phyloP scores from a whole-genome alignment of 2,797 vertebrate genomes.

The Erethizon dorsatum region DNA sequence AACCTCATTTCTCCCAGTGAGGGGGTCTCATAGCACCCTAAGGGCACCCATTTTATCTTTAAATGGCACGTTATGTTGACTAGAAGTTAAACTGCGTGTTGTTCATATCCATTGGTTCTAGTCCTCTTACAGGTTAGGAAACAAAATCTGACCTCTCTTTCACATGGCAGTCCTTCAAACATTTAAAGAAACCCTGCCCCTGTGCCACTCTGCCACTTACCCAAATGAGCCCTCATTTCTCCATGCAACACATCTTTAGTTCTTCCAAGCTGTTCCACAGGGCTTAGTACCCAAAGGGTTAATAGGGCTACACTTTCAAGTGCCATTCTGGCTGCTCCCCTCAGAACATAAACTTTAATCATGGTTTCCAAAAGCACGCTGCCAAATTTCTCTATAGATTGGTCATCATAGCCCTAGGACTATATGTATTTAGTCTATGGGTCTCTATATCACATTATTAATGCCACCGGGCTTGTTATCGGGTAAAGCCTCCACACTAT shows the following conservation, averaged over 20 bases:
- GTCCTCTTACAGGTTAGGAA: neutral
- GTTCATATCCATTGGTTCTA: neutral
- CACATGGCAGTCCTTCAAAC: neutral
- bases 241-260: neutral
- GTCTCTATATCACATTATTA: accelerated
- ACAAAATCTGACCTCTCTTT: neutral
- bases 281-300: neutral
- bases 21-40: neutral
- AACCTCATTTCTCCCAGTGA: neutral
- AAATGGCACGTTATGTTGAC: neutral
- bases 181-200: neutral
- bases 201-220: neutral
- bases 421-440: accelerated
- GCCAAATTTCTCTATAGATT: neutral
- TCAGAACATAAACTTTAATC: neutral
- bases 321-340: neutral
- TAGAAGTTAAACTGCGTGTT: neutral
- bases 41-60: neutral
- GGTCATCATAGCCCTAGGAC: neutral
- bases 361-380: neutral
- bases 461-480: neutral
- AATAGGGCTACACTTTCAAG: neutral
- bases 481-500: neutral
- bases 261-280: neutral
- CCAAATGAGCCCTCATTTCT: neutral